Evolutionary conservation across 2,888 invertebrate species (phyloP), one percentile per base, ranked within the genome.

Genomic region (Glaucopsyche alexis): DNA sequence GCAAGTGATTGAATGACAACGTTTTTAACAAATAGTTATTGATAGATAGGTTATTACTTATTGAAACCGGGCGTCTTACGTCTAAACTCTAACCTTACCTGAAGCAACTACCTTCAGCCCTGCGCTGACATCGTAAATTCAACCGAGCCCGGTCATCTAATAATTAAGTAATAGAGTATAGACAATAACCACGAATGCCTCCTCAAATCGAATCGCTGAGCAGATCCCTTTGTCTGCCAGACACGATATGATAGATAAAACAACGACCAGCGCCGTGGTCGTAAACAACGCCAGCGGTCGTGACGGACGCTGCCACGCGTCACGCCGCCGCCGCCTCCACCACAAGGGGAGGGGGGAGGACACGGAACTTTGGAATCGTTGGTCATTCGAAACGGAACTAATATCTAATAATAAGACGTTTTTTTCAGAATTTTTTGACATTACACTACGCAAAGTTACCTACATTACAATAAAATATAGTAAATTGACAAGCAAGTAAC

Each of bases 241-340:
- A 60, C 60, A 60, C 60, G 60, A 60, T 60, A 60, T 60, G 13
- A 66, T 66, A 66, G 66, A 66, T 66, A 66, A 66, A 66, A 66
- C 40, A 40, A 42, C 42, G 66, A 66, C 7, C 40, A 40, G 4
- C 13, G 66, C 45, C 45, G 42, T 45, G 67, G 11, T 45, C 45
- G 16, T 67, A 67, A 60, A 60, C 29, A 29, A 13, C 60, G 60
- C 60, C 60, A 38, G 29, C 29, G 29, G 60, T 69, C 69, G 69
- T 69, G 69, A 69, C 69, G 16, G 69, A 19, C 47, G 47, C 69
- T 14, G 42, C 42, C 11, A n/a, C 66, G n/a, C 66, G 67, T 67
- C 67, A 67, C 67, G 67, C 45, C 11, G 45, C 42, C 55, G 19
- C 55, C 19, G 16, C 55, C 29, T 19, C 4, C 8, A 19, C 42